Evolutionary conservation across 2,888 invertebrate genomes (phyloP), one percentile per base, ranked within the genome.

Genomic region (Tetragnatha montana): DNA sequence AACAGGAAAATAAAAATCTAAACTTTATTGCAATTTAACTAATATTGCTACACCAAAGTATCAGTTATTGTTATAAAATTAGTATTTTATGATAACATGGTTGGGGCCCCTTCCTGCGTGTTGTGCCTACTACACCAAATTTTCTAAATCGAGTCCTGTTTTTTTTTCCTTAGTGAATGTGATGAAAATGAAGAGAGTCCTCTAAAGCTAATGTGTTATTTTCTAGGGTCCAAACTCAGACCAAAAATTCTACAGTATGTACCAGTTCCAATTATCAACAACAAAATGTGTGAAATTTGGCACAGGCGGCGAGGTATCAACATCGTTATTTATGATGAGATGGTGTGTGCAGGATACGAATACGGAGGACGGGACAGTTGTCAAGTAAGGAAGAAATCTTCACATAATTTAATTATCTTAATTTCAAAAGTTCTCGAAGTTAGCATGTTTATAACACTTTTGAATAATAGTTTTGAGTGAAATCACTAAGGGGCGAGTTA

Each of bases 241-340:
- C 98, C 98, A 1, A 96, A 98, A 93, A 98, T 97, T 0, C 94
- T 98, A 83, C 98, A 98, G 93, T 91, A 92, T 78, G 92, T 92
- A 50, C 91, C 92, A 93, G 98, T 98, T 91, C 98, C 98, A 0
- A 97, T 98, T n/a, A 95, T 98, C 89, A 97, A 98, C 93, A 98
- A 97, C 93, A 95, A 97, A 90, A 94, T 95, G 91, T 96, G 96
- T 93, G 96, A 96, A 93, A 93, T 92, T 85, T 96, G 96, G 96
- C 96, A 96, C 93, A 94, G 95, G 74, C 88, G 91, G 91, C 95
- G 96, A 92, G 97, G 97, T 83, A 97, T 97, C 92, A 96, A 96
- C 93, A 97, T 97, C 73, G 96, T 97, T n/a, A 98, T 98, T 93
- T 97, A 97, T 94, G 97, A 97, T 74, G 98, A 98, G 94, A 98